Evolutionary conservation across 2,113 vertebrate species (phyloP), one percentile per base, ranked within the genome.

Genomic region (Genyomyrus donnyi): DNA sequence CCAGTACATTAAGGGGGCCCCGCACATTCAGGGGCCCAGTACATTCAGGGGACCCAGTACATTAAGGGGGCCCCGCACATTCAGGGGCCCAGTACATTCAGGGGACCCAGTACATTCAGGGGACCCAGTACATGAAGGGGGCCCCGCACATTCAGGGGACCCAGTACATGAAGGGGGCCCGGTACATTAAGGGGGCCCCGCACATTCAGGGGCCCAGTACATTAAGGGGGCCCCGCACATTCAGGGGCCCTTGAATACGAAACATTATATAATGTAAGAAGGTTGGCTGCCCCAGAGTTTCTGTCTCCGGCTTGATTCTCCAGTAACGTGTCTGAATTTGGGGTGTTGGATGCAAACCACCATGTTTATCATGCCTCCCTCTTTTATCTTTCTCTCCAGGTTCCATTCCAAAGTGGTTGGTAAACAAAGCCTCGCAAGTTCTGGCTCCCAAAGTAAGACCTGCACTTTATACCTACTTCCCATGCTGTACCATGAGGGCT

Each of bases 381-480:
- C 13, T 56, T 45, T 15, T 9, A 13, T 46, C 74, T 17, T 9
- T 84, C 50, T 17, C 17, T 91, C 15, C 90, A 97, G 96, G 96
- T 70, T 96, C 94, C 27, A 94, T 97, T 92, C 97, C 96, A 2
- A 97, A 96, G 91, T 96, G 95, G 96, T 93, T 96, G 42, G 96
- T 97, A 27, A 97, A 97, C 93, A 96, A 94, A 92, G 95, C 94
- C 5, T 96, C 95, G 1, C 94, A 96, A 89, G 93, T 95, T 74
- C 90, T 97, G 10, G 96, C 95, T 88, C 96, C 96, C 0, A 92
- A 91, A 94, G 97, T 96, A 94, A 90, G 74, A 80, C 15, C 5
- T 42, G 35, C 83, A 15, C n/a, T 17, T 35, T 24, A 31, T 15
- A 39, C 27, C 85, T 24, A 15, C 89, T 52, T 50, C 11, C 46